phyloP scores from a whole-genome alignment of 2,113 vertebrate genomes.

The Cheirogaleus medius region DNA sequence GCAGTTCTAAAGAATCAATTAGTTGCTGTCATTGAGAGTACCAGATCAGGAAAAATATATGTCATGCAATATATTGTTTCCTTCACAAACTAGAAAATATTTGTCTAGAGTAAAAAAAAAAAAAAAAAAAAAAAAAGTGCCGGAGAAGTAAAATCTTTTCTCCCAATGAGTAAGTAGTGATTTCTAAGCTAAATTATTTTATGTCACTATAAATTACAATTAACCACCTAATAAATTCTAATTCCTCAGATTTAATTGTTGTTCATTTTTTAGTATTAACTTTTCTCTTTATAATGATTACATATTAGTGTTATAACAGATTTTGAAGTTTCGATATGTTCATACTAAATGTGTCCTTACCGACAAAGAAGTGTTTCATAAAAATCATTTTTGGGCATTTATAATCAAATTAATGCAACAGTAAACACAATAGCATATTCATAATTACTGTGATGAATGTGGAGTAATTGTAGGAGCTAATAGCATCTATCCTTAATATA shows the following conservation, averaged over 20 bases:
- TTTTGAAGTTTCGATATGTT: constrained; percentile 50
- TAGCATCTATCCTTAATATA: constrained; percentile 51
- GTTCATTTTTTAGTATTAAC: not conserved
- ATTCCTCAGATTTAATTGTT: not conserved
- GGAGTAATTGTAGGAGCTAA: constrained; percentile 64
- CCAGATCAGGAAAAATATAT: not conserved
- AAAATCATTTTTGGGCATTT: constrained; percentile 55
- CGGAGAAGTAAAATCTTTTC: not conserved
- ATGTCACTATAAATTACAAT: constrained; percentile 15
- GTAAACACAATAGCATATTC: constrained; percentile 59
- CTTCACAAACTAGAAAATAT: not conserved
- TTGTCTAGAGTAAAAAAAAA: not conserved
- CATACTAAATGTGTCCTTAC: constrained; percentile 48
- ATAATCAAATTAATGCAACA: constrained; percentile 64
- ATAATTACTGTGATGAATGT: constrained; percentile 64
- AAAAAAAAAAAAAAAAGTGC: not conserved
- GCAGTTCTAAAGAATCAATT: not conserved
- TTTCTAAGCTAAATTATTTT: constrained; percentile 43
- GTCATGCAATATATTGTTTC: not conserved
- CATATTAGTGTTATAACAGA: constrained; percentile 53
- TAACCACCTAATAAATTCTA: not conserved
- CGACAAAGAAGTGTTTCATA: constrained; percentile 63
- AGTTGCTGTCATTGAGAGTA: not conserved
- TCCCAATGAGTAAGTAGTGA: not conserved
- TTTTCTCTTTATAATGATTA: constrained; percentile 51